These are phyloP conservation scores for Triplophysa rosa DNA, from an alignment of 2,113 vertebrate genomes.

Conservation along the genomic window DNA sequence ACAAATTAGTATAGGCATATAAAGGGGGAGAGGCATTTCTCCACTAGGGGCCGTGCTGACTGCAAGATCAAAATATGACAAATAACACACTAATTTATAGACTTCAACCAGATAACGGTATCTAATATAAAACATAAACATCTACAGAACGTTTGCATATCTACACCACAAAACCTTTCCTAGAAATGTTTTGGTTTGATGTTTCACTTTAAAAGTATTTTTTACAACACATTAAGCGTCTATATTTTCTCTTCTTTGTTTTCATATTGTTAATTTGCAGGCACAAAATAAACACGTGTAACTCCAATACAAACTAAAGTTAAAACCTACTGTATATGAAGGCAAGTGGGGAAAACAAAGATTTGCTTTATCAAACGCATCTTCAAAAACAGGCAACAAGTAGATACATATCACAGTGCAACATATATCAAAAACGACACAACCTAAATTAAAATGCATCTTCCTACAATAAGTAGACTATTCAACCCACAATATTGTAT, in stretches of 20 bases:
- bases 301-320: not conserved
- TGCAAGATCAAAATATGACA: slow-evolving; percentile 70
- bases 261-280: not conserved
- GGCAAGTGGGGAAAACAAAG: not conserved
- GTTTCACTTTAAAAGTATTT: not conserved
- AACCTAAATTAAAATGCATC: not conserved
- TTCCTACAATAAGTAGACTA: not conserved
- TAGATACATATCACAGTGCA: not conserved
- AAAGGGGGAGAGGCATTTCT: slow-evolving; percentile 1
- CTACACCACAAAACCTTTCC: too few species aligned
- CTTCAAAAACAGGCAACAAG: not conserved
- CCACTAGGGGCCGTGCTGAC: slow-evolving; percentile 77
- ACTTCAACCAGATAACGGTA: not conserved
- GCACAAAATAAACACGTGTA: not conserved
- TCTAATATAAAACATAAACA: not conserved
- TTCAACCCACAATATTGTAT: not conserved
- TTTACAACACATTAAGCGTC: not conserved
- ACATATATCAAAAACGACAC: not conserved
- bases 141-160: not conserved
- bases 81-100: slow-evolving; percentile 54
- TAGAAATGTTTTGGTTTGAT: not conserved
- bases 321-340: not conserved
- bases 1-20: not conserved
- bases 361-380: not conserved
- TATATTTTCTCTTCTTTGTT: not conserved